Conservation (phyloP, 2,797 vertebrate genomes). For the Melanogrammus aeglefinus region DNA sequence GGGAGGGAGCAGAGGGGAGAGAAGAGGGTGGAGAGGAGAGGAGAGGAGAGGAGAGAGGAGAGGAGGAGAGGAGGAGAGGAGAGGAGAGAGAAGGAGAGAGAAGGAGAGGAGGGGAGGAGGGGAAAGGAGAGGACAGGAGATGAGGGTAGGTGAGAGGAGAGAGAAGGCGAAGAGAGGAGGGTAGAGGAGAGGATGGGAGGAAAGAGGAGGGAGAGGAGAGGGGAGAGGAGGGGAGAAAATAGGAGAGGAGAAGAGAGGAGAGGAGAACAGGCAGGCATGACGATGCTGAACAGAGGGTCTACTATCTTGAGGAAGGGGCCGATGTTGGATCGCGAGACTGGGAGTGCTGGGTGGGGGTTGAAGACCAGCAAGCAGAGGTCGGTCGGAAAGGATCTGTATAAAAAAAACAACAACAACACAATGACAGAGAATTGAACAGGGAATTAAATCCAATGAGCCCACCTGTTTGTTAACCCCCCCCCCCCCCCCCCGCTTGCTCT, state of each 20-base stretch:
- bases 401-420: background rate
- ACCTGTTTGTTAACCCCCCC: slow-evolving; percentile 56
- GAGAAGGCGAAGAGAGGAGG: no score
- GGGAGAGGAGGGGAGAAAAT: no score
- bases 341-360: slow-evolving; percentile 2
- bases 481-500: background rate
- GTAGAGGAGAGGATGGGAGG: no score
- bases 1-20: background rate
- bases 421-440: slow-evolving; percentile 28
- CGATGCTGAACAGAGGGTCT: slow-evolving; percentile 14
- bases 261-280: background rate
- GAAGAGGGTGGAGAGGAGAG: background rate
- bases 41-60: background rate
- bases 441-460: slow-evolving; percentile 40
- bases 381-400: background rate
- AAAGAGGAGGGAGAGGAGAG: no score
- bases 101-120: no score
- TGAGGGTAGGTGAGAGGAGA: no score
- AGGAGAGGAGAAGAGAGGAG: background rate
- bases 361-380: background rate
- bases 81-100: no score
- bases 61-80: slow-evolving; percentile 3
- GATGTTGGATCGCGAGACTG: slow-evolving; percentile 21
- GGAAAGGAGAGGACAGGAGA: no score
- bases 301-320: slow-evolving; percentile 22